Conservation (phyloP, 1,140 invertebrate species). For the Melipona quadrifasciata region DNA sequence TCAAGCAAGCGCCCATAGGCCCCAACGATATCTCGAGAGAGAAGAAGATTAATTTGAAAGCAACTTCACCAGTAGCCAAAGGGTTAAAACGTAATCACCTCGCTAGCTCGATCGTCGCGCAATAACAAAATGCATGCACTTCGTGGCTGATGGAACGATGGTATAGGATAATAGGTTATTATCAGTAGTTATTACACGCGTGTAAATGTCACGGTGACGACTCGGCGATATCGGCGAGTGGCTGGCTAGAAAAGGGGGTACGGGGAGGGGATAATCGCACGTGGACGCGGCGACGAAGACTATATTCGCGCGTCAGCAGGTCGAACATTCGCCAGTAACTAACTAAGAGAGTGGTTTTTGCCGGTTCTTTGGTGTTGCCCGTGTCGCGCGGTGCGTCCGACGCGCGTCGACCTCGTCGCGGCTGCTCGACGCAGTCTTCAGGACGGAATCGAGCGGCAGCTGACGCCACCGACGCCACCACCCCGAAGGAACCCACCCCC, state of each 20-base stretch:
- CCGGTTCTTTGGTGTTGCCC: conserved; percentile 49
- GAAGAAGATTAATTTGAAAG: too few species aligned
- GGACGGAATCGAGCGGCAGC: conserved; percentile 82
- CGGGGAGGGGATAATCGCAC: neutral
- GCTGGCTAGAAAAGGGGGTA: conserved; percentile 10
- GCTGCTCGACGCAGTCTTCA: conserved; percentile 78
- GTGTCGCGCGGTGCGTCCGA: conserved; percentile 30
- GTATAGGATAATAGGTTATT: too few species aligned
- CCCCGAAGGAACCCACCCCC: conserved; percentile 75
- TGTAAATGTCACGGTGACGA: too few species aligned
- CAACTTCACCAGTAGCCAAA: too few species aligned
- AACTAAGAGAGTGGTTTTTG: conserved; percentile 63
- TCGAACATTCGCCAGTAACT: conserved; percentile 30
- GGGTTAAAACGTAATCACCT: too few species aligned
- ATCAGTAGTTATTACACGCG: too few species aligned
- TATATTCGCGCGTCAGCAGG: conserved; percentile 6
- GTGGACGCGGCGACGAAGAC: conserved; percentile 16
- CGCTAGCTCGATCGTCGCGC: too few species aligned
- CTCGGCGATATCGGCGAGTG: conserved; percentile 21
- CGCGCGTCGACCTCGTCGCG: conserved; percentile 30
- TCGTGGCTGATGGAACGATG: too few species aligned
- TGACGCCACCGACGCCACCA: conserved; percentile 81
- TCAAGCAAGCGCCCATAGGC: too few species aligned
- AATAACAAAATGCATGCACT: too few species aligned
- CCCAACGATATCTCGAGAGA: too few species aligned